These are phyloP conservation scores for Rhagoletis pomonella DNA, from an alignment of 1,140 invertebrate genomes.

Conservation along the genomic window DNA sequence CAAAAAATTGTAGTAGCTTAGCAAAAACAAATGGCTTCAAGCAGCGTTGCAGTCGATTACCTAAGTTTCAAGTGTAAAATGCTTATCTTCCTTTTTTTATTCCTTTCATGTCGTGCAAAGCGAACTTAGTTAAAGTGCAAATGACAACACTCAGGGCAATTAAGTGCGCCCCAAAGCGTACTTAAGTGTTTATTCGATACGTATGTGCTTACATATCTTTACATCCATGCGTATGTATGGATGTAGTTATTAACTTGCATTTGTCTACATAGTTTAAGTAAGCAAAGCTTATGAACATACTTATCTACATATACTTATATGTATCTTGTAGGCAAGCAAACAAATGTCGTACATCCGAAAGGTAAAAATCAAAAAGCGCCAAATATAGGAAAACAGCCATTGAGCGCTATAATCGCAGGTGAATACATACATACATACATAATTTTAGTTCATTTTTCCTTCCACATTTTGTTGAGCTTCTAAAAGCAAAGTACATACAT, in stretches of 20 bases:
- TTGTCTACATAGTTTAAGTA: not conserved
- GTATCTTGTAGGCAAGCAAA: slow-evolving; percentile 68
- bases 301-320: slow-evolving; percentile 25
- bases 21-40: slow-evolving; percentile 43
- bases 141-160: slow-evolving; percentile 50
- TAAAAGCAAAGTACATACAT: not conserved
- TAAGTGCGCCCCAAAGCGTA: slow-evolving; percentile 23
- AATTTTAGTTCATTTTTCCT: slow-evolving; percentile 17
- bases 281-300: not conserved
- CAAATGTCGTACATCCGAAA: slow-evolving; percentile 73
- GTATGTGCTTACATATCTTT: too few species aligned
- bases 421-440: slow-evolving; percentile 62
- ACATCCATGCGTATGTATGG: not conserved
- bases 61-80: slow-evolving; percentile 45
- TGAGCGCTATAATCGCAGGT: slow-evolving; percentile 72
- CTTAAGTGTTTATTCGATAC: not conserved
- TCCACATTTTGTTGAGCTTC: slow-evolving; percentile 30
- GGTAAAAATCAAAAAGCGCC: slow-evolving; percentile 72
- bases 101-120: not conserved
- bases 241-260: slow-evolving; percentile 2
- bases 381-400: slow-evolving; percentile 72
- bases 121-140: slow-evolving; percentile 46
- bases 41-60: slow-evolving; percentile 25
- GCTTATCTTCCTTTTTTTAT: slow-evolving; percentile 13
- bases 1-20: slow-evolving; percentile 22